Evolutionary conservation across 37 sponge, comb jelly and placozoan species (phyloP).

Genomic region (Ianthella basta): DNA sequence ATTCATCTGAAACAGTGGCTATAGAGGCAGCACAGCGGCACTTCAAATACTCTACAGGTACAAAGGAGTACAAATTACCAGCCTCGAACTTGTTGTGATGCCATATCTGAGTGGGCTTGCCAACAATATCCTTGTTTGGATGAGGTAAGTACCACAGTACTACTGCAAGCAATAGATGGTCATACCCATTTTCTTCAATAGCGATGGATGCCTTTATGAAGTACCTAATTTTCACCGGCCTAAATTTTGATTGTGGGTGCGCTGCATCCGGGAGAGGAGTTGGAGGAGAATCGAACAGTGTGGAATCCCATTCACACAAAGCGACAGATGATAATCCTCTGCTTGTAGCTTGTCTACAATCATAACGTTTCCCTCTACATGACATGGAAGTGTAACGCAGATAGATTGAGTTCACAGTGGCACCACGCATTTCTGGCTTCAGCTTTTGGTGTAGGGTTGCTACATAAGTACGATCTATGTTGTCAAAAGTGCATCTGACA

Average conservation of each 20-base stretch:
- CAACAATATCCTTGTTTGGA: neutral
- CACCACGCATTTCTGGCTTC: neutral
- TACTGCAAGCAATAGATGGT: neutral
- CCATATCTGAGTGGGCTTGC: conserved; percentile 12
- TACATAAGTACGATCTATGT: neutral
- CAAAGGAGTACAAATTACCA: neutral
- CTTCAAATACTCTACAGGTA: neutral
- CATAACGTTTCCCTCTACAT: neutral
- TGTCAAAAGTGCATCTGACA: neutral
- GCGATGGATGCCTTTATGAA: neutral
- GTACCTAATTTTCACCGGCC: neutral
- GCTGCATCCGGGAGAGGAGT: neutral
- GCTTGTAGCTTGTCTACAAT: neutral
- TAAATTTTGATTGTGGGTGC: neutral
- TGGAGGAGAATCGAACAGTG: neutral
- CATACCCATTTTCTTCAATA: neutral
- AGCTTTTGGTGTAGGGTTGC: neutral
- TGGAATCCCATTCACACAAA: neutral
- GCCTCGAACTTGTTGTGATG: neutral
- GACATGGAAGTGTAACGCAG: conserved; percentile 10
- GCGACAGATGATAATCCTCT: neutral
- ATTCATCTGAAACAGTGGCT: neutral
- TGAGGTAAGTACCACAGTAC: conserved; percentile 3
- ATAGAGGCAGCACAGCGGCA: neutral
- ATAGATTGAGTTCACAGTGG: conserved; percentile 22